Conservation (phyloP, 2,888 invertebrate genomes). For the Ptychoptera albimana region DNA sequence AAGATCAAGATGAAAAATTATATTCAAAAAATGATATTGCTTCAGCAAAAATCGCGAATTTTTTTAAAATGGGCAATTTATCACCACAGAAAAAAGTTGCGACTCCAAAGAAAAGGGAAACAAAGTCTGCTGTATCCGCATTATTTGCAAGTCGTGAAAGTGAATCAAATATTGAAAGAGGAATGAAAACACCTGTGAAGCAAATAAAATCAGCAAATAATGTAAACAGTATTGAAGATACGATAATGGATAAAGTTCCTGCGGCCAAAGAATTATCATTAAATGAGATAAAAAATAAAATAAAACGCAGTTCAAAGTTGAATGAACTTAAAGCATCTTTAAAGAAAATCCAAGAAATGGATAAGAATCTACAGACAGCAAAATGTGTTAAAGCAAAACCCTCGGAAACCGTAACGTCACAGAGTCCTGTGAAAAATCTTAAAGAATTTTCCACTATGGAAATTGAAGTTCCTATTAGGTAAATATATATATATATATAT, state of each 20-base stretch:
- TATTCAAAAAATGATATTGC: neutral
- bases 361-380: constrained; percentile 32
- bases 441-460: constrained; percentile 58
- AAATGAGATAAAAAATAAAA: constrained; percentile 50
- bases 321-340: constrained; percentile 53
- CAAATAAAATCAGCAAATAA: constrained; percentile 6
- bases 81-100: constrained; percentile 23
- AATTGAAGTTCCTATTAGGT: constrained; percentile 62
- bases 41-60: constrained; percentile 24
- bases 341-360: constrained; percentile 46
- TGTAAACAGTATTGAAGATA: constrained; percentile 12
- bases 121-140: constrained; percentile 11
- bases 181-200: constrained; percentile 19
- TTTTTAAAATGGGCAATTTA: constrained; percentile 25
- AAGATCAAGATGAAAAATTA: constrained; percentile 8
- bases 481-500: too few relatives aligned
- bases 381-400: constrained; percentile 22
- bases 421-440: constrained; percentile 19
- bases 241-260: constrained; percentile 25
- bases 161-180: constrained; percentile 20
- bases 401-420: constrained; percentile 13
- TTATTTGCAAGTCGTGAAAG: constrained; percentile 15
- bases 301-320: constrained; percentile 50
- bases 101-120: constrained; percentile 7
- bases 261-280: constrained; percentile 46